Percentiles rank a stretch among this genome's conserved stretches.
phyloP scores from a whole-genome alignment of 1,140 invertebrate species.

The Heterodera schachtii region DNA sequence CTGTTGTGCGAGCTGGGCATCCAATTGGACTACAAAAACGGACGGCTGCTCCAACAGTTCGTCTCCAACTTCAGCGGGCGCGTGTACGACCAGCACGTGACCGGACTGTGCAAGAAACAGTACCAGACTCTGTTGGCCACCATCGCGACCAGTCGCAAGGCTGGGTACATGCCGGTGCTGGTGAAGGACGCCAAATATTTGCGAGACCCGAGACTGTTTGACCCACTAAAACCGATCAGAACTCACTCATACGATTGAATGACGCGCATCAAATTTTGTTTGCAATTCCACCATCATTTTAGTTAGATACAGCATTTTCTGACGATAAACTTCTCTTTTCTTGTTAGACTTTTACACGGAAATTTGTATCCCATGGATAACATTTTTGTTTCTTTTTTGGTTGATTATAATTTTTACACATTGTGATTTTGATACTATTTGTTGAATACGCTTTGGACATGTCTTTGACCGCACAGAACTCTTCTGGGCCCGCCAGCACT shows the following conservation, averaged over 20 bases:
- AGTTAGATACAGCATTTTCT: slow-evolving; percentile 27
- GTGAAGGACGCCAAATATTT: slow-evolving; percentile 78
- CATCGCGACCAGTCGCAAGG: slow-evolving; percentile 55
- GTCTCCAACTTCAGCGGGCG: slow-evolving; percentile 82
- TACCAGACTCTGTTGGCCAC: slow-evolving; percentile 60
- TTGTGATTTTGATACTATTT: fast-evolving
- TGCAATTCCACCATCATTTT: slow-evolving; percentile 20
- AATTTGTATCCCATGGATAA: slow-evolving; percentile 5
- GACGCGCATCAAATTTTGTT: slow-evolving; percentile 13
- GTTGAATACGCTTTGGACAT: not conserved
- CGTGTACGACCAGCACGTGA: slow-evolving; percentile 87
- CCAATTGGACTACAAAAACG: slow-evolving; percentile 84
- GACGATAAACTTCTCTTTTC: not conserved
- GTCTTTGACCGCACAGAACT: slow-evolving; percentile 27
- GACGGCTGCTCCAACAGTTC: slow-evolving; percentile 87
- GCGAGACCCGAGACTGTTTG: slow-evolving; percentile 82
- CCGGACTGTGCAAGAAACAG: slow-evolving; percentile 69
- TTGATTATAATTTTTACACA: too few species aligned
- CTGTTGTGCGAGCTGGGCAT: slow-evolving; percentile 85
- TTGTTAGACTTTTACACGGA: not conserved
- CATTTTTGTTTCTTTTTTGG: not conserved
- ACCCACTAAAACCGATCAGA: slow-evolving; percentile 79
- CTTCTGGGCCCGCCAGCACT: not conserved
- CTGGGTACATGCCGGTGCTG: slow-evolving; percentile 76
- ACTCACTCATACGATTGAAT: slow-evolving; percentile 71